Evolutionary conservation across 1,140 invertebrate genomes (phyloP), one percentile per base, ranked within the genome.

Genomic region (Drosophila repletoides): DNA sequence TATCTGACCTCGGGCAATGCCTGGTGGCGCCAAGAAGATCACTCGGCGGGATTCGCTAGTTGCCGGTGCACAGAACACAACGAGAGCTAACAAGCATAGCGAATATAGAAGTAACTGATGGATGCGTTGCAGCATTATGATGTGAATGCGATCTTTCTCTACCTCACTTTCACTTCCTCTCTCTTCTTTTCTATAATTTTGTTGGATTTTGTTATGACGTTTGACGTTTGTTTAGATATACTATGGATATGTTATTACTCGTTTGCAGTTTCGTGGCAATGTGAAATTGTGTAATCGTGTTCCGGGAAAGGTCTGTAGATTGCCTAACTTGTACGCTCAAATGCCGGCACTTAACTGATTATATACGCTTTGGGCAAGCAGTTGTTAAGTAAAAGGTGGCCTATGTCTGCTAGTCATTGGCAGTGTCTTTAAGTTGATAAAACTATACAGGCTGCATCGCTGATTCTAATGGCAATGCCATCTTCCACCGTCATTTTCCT

Each of bases 281-380:
- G 14, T 53, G 48, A 56, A 68, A 72, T 72, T 61, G 64, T 55
- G 64, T 72, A 72, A 72, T 60, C 58, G 45, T 21, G 31, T n/a
- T 14, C 40, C 26, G 29, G 41, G 51, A 2, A 14, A 6, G 7
- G 14, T 51, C 43, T 12, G 19, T 41, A 14, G 34, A 19, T 41
- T 41, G 12, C 12, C 19, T 45, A 72, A 83, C 70, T 71, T 72
- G 48, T 63, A 40, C 71, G 72, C 63, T 73, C 51, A 52, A 79
- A 73, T 79, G 80, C 76, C 80, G 80, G 86, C 81, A 61, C 72
- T 87, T 79, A 83, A 89, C 87, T 89, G 87, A 88, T 83, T 79
- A 83, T 71, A 76, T 83, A 79, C 48, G 72, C 83, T 74, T 71
- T 66, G 63, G 60, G 59, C 71, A 69, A 70, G 56, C 67, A 56